Base-by-base conservation (phyloP, 2,113 vertebrate species). In the Cyprinus carpio region DNA sequence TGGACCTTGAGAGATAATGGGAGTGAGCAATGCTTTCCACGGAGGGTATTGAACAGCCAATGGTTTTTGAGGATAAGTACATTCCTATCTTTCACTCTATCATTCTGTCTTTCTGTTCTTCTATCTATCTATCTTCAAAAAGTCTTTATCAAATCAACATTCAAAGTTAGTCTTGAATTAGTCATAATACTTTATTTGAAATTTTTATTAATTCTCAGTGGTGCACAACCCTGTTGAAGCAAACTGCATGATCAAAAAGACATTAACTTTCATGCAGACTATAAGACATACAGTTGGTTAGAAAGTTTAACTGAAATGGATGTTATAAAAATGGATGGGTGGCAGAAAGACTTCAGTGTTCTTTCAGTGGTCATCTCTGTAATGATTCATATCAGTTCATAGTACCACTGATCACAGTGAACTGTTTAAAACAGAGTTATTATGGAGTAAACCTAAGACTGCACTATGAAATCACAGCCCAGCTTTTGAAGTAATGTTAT, bases 401-500 rank as follows among this genome's bases (percentile, higher is more conserved):
- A 54, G 75, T 51, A 49, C 9, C 25, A 29, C 11, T 51, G 75
- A 76, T 29, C 46, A 51, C 43, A 16, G 15, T 51, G 74, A 76
- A 29, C 74, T 54, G 74, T 54, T 75, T 49, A 75, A 46, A 6
- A 15, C 72, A 25, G 74, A 51, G 37, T 51, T 29, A 16, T 25
- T 29, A 76, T 51, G 27, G 15, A 25, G 46, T 20, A 29, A 76
- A 29, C 1, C 25, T 7, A 54, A 4, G 25, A 25, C n/a, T 15
- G 74, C 16, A 25, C 46, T 54, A 11, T 76, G 40, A 76, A 76
- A 76, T 54, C 74, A 18, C 46, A 51, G 25, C 25, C 15, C 46
- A 43, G 9, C 40, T 51, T 69, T 82, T 62, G 43, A 84, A 37
- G 15, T 72, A 10, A 54, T 77, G 75, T 88, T 88, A 83, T 58